Conservation (phyloP, 2,797 vertebrate genomes). For the Oceanodroma leucorhoa region DNA sequence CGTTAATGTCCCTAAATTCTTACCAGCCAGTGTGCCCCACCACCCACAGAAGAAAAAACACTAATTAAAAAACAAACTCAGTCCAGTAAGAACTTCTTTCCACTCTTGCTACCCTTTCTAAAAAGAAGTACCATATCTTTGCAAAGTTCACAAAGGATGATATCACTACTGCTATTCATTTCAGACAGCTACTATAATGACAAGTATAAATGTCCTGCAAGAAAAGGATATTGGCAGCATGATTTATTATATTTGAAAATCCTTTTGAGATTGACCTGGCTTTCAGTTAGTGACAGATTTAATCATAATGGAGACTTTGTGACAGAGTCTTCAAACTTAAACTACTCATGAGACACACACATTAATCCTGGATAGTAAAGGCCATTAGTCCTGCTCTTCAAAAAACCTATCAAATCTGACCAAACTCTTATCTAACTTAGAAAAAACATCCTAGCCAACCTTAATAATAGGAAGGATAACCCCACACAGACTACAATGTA, state of each 20-base stretch:
- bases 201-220: not conserved
- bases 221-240: not conserved
- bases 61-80: not conserved
- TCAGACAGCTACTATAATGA: not conserved
- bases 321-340: conserved; percentile 12
- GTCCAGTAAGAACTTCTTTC: not conserved
- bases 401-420: not conserved
- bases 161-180: not conserved
- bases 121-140: not conserved
- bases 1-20: not conserved
- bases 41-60: not conserved
- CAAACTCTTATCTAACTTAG: not conserved
- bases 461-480: not conserved
- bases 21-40: not conserved
- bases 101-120: not conserved
- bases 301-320: not conserved
- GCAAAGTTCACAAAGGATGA: not conserved
- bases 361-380: conserved; percentile 14
- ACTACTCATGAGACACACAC: not conserved
- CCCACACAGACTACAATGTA: not conserved
- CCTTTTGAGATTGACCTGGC: not conserved
- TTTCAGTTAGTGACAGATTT: conserved; percentile 16
- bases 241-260: not conserved
- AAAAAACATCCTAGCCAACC: not conserved
- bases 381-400: not conserved